Conservation (phyloP, 1,140 invertebrate species). For the Hycleus phaleratus region DNA sequence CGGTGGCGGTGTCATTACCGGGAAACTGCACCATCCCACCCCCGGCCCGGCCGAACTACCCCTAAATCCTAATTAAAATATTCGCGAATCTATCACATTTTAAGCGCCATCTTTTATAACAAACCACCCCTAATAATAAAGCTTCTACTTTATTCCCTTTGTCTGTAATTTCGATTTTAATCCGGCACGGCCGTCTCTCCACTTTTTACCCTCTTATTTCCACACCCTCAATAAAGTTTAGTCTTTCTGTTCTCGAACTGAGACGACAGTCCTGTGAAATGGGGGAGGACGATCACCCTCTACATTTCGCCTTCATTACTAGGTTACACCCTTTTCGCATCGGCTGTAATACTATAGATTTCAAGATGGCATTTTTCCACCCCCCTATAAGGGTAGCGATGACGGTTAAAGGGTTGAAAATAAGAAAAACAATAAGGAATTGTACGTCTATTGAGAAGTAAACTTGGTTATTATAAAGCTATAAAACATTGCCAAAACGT, state of each 20-base stretch:
- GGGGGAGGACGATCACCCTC: neutral
- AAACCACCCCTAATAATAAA: too few species aligned
- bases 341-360: neutral
- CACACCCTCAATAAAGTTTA: too few species aligned
- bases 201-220: conserved; percentile 20
- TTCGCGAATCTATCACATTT: too few species aligned
- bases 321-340: neutral
- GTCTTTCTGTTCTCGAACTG: neutral
- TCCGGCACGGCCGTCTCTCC: conserved; percentile 13
- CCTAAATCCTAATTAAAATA: neutral
- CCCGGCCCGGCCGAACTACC: neutral
- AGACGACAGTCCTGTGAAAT: neutral
- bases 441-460: conserved; percentile 13
- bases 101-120: too few species aligned
- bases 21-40: neutral
- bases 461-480: conserved; percentile 32
- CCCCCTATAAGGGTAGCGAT: too few species aligned
- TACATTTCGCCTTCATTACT: neutral
- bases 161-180: conserved; percentile 23
- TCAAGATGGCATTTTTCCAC: conserved; percentile 10
- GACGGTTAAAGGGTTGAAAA: too few species aligned
- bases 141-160: conserved; percentile 10
- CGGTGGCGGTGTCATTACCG: too few species aligned
- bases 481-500: conserved; percentile 34
- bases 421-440: too few species aligned